These are phyloP conservation scores for Pterostichus madidus DNA, from an alignment of 2,888 invertebrate species.

Conservation along the genomic window DNA sequence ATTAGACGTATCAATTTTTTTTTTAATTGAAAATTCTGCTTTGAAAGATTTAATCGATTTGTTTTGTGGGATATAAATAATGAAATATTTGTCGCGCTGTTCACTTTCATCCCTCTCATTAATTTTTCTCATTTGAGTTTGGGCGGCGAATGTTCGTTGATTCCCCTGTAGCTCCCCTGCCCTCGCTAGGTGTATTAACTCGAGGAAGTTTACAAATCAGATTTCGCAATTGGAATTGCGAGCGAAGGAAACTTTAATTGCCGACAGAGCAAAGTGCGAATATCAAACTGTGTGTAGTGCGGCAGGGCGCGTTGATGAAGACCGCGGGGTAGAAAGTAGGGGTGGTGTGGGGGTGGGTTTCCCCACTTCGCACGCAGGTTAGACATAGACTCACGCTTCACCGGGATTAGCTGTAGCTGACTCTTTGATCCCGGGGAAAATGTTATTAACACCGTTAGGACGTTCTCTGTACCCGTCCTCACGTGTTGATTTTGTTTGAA, in stretches of 20 bases:
- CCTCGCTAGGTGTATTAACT: constrained; percentile 24
- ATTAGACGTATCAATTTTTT: too few relatives aligned
- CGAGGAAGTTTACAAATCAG: constrained; percentile 61
- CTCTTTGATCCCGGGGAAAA: constrained; percentile 59
- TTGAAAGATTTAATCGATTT: too few relatives aligned
- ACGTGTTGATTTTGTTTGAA: constrained; percentile 59
- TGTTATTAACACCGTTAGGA: constrained; percentile 59
- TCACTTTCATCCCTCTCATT: constrained; percentile 36
- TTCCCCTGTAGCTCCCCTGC: too few relatives aligned
- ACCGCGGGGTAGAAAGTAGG: constrained; percentile 4
- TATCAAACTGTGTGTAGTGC: constrained; percentile 56
- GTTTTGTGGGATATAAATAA: not conserved
- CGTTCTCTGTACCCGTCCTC: constrained; percentile 18
- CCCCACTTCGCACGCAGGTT: constrained; percentile 55
- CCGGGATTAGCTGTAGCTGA: constrained; percentile 35
- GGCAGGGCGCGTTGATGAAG: constrained; percentile 37
- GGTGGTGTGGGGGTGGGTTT: not conserved
- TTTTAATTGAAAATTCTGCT: too few relatives aligned
- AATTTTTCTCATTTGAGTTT: constrained; percentile 42
- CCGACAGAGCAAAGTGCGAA: constrained; percentile 49
- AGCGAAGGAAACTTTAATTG: constrained; percentile 63
- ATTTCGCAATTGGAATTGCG: constrained; percentile 60
- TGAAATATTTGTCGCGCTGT: not conserved
- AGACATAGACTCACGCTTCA: constrained; percentile 53
- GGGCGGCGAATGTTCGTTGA: not conserved